Percentiles rank a stretch among this genome's conserved stretches.
phyloP scores from a whole-genome alignment of 2,888 invertebrate species.

The Caenorhabditis drosophilae region DNA sequence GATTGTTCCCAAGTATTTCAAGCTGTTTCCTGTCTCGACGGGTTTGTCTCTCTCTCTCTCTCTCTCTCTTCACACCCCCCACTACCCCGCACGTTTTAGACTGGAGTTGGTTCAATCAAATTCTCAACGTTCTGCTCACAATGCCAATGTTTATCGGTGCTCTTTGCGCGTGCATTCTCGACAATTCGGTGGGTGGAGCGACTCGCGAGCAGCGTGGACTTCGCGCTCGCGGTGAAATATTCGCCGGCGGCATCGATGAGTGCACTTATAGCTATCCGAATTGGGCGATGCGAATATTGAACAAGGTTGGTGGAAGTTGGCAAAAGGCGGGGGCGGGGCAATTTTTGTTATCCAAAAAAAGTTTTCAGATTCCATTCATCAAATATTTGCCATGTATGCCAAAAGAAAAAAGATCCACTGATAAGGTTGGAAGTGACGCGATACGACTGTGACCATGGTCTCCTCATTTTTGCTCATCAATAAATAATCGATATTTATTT shows the following conservation, averaged over 20 bases:
- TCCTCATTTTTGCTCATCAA: not conserved
- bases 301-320: slow-evolving; percentile 31
- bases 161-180: slow-evolving; percentile 63
- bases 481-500: not conserved
- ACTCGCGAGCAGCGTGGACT: slow-evolving; percentile 65
- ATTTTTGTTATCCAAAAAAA: not conserved
- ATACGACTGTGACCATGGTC: slow-evolving; percentile 11
- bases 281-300: slow-evolving; percentile 48
- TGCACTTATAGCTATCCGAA: slow-evolving; percentile 56
- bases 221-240: slow-evolving; percentile 52
- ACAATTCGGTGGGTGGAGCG: slow-evolving; percentile 65
- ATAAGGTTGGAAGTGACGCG: slow-evolving; percentile 30
- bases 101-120: slow-evolving; percentile 39
- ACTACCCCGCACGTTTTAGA: too few species aligned
- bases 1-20: slow-evolving; percentile 69
- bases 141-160: slow-evolving; percentile 69
- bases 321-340: too few species aligned
- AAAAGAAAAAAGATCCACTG: slow-evolving; percentile 44
- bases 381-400: slow-evolving; percentile 59
- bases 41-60: slow-evolving; percentile 11
- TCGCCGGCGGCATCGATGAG: slow-evolving; percentile 47
- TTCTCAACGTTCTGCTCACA: slow-evolving; percentile 59
- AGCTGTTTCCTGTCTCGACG: slow-evolving; percentile 31
- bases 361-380: slow-evolving; percentile 43
- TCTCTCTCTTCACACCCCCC: too few species aligned